Percentiles rank a stretch among this genome's conserved stretches.
phyloP scores from a whole-genome alignment of 2,888 invertebrate species.

The Ichneumon xanthorius region DNA sequence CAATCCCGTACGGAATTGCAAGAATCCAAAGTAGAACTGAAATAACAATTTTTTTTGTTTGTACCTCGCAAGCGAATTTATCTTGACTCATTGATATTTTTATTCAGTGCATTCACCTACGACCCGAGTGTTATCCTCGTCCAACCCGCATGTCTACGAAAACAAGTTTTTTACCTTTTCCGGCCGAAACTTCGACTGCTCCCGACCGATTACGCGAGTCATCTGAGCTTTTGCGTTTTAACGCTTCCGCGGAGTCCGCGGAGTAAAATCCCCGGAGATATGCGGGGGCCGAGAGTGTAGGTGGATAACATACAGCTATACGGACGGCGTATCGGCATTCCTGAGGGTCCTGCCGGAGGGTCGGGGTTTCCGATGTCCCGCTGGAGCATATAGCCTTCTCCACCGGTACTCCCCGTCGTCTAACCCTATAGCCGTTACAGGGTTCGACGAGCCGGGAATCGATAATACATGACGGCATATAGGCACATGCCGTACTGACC shows the following conservation, averaged over 20 bases:
- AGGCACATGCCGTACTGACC: conserved; percentile 83
- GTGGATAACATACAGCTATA: neutral
- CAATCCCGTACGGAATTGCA: too few species aligned
- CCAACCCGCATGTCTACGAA: neutral
- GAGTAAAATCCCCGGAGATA: conserved; percentile 19
- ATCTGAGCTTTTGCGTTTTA: neutral
- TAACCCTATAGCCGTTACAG: conserved; percentile 34
- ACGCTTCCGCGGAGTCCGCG: neutral
- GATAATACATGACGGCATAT: conserved; percentile 82
- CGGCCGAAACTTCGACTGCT: neutral
- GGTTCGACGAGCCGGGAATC: conserved; percentile 76
- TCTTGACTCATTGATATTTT: too few species aligned
- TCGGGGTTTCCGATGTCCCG: conserved; percentile 31
- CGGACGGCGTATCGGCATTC: conserved; percentile 10
- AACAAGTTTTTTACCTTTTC: neutral
- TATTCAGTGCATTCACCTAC: too few species aligned
- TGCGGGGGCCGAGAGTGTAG: neutral
- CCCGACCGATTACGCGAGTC: neutral
- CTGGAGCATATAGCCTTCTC: neutral
- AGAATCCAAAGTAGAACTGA: too few species aligned
- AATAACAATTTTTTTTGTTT: too few species aligned
- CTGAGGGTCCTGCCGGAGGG: conserved; percentile 21
- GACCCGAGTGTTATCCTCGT: neutral
- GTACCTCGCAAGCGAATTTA: too few species aligned
- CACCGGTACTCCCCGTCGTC: neutral